Evolutionary conservation across 2,888 invertebrate species (phyloP).

Genomic region (Tachina fera): DNA sequence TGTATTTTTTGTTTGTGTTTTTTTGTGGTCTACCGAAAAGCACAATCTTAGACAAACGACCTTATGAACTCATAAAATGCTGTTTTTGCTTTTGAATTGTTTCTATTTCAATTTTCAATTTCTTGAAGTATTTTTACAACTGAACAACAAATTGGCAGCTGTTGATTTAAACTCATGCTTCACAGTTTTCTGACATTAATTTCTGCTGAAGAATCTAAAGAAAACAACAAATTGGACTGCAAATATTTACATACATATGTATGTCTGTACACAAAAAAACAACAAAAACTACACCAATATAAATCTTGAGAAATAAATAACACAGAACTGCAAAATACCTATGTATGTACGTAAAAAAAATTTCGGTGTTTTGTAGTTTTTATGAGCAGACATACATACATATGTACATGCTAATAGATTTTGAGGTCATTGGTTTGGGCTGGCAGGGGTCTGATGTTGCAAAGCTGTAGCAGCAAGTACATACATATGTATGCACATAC

Average conservation of each 20-base stretch:
- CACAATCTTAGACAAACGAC: conserved; percentile 62
- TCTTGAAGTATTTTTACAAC: conserved; percentile 22
- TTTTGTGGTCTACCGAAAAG: neutral
- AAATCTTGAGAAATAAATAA: conserved; percentile 9
- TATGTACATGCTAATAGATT: conserved; percentile 80
- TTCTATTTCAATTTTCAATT: neutral
- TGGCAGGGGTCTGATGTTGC: conserved; percentile 12
- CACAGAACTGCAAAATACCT: conserved; percentile 27
- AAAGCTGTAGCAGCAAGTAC: neutral
- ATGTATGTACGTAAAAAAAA: too few relatives aligned
- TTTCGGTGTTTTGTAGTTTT: conserved; percentile 55
- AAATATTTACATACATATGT: neutral
- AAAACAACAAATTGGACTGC: conserved; percentile 64
- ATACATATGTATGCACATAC: neutral
- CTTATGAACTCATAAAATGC: conserved; percentile 68
- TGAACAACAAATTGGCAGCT: conserved; percentile 71
- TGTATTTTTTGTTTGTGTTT: too few relatives aligned
- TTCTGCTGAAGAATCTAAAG: conserved; percentile 72
- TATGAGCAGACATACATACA: conserved; percentile 75
- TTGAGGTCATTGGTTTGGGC: conserved; percentile 77
- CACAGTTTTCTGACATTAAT: conserved; percentile 80
- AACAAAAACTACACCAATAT: neutral
- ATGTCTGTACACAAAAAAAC: neutral
- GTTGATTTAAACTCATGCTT: conserved; percentile 76
- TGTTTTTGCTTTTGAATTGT: conserved; percentile 6